Evolutionary conservation across 2,113 vertebrate genomes (phyloP), one percentile per base, ranked within the genome.

Genomic region (Corydoras sp.): DNA sequence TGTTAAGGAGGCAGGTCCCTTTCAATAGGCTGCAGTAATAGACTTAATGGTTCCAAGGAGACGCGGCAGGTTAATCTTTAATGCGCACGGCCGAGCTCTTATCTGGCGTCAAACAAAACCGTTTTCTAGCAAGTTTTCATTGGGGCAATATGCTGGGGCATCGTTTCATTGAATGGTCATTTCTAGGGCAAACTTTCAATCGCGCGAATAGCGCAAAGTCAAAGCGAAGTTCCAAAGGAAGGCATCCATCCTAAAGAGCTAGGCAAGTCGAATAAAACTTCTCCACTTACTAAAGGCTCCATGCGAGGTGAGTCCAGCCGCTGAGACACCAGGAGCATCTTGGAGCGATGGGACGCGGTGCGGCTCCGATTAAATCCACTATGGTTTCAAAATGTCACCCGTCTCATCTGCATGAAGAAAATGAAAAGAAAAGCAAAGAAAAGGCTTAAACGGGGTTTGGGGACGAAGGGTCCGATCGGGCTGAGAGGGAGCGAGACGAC

Each of bases 241-340:
- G 12, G 68, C 35, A 60, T 24, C 48, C 3, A 35, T 3, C 35
- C 59, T n/a, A 18, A 60, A 7, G 31, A 69, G 51, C 53, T 29
- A 31, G 64, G 53, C 53, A 51, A 69, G 58, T 55, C 74, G 68
- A 79, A 68, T 65, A 24, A 83, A 80, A 65, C 69, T 70, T 58
- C 31, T 70, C 31, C 79, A 81, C 81, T 83, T 79, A 83, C 82
- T 76, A 80, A 87, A 54, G 89, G 89, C 86, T 94, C 90, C 86
- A 86, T 90, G 77, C 90, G 90, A 85, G 86, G 89, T 87, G 88
- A 86, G 85, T 88, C 87, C 86, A 89, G 83, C 87, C 90, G 86
- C 89, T 89, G 87, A 82, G 89, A 92, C 87, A 91, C 90, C 81
- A 92, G 88, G 80, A 88, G 89, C 90, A 86, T 89, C 89, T 88